These are phyloP conservation scores for Oegoconia quadripuncta DNA, from an alignment of 2,888 invertebrate genomes.

Conservation along the genomic window DNA sequence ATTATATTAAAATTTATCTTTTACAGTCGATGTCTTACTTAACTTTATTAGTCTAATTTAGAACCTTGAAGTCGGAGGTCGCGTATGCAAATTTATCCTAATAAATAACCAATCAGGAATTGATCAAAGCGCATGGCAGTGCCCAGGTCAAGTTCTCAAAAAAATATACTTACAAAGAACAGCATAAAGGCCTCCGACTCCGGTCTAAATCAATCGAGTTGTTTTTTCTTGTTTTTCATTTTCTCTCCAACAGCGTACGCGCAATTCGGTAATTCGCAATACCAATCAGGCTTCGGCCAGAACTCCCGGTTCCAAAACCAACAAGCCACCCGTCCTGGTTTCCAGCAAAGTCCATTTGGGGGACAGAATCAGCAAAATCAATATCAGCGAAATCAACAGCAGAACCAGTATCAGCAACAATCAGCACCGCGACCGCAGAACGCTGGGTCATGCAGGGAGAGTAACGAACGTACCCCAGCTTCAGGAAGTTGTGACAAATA, in stretches of 20 bases:
- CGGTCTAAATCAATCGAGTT: not conserved
- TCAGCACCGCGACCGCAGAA: conserved; percentile 25
- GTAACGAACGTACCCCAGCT: conserved; percentile 83
- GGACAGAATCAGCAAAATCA: conserved; percentile 10
- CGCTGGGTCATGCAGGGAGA: conserved; percentile 79
- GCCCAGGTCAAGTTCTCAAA: too few species aligned
- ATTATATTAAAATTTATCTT: too few species aligned
- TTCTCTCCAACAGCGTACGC: conserved; percentile 38
- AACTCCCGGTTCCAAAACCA: conserved; percentile 6
- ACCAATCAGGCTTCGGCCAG: conserved; percentile 16
- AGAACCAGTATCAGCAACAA: conserved; percentile 30
- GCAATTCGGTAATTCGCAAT: conserved; percentile 32
- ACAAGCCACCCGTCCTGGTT: conserved; percentile 6
- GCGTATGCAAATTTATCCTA: too few species aligned
- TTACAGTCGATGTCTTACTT: too few species aligned
- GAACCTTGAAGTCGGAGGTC: too few species aligned
- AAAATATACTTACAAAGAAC: too few species aligned
- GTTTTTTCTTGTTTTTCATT: not conserved
- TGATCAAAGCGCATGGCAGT: too few species aligned
- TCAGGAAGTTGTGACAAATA: conserved; percentile 87
- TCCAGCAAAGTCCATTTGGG: conserved; percentile 8
- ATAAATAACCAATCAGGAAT: too few species aligned
- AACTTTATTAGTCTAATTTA: too few species aligned
- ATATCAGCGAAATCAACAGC: conserved; percentile 24
- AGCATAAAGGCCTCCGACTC: too few species aligned